These are phyloP conservation scores for Suillia variegata DNA, from an alignment of 2,888 invertebrate species.

Conservation along the genomic window DNA sequence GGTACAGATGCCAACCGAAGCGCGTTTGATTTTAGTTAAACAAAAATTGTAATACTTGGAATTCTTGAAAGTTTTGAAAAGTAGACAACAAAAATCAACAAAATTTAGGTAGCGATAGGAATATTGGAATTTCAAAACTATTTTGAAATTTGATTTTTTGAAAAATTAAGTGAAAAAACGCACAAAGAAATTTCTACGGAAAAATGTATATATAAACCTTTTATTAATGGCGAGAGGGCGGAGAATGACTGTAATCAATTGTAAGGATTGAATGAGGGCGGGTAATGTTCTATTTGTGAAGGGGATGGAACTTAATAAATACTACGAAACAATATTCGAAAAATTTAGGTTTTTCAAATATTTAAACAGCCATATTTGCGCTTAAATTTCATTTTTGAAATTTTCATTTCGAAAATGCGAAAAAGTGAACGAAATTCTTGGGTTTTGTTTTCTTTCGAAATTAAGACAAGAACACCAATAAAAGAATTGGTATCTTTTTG, in stretches of 20 bases:
- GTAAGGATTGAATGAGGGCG: too few species aligned
- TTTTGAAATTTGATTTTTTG: too few species aligned
- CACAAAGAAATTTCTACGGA: not conserved
- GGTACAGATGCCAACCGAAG: too few species aligned
- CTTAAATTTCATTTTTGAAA: slow-evolving; percentile 60
- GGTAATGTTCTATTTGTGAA: too few species aligned
- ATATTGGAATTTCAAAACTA: too few species aligned
- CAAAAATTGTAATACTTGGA: too few species aligned
- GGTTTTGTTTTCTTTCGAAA: not conserved
- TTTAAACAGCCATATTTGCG: slow-evolving; percentile 61
- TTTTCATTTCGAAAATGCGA: slow-evolving; percentile 54
- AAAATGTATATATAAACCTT: not conserved
- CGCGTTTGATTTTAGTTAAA: too few species aligned
- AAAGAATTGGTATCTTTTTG: slow-evolving; percentile 21
- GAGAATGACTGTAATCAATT: too few species aligned
- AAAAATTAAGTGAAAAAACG: too few species aligned
- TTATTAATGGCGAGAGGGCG: slow-evolving; percentile 3
- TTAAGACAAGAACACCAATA: slow-evolving; percentile 2
- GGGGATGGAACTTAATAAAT: slow-evolving; percentile 45
- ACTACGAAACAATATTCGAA: slow-evolving; percentile 46
- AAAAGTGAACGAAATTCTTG: not conserved
- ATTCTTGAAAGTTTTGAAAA: too few species aligned
- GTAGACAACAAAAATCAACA: too few species aligned
- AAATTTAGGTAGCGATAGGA: too few species aligned
- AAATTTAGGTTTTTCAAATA: slow-evolving; percentile 54